Evolutionary conservation across 1,140 invertebrate species (phyloP), one percentile per base, ranked within the genome.

Genomic region (Drosophila malerkotliana): DNA sequence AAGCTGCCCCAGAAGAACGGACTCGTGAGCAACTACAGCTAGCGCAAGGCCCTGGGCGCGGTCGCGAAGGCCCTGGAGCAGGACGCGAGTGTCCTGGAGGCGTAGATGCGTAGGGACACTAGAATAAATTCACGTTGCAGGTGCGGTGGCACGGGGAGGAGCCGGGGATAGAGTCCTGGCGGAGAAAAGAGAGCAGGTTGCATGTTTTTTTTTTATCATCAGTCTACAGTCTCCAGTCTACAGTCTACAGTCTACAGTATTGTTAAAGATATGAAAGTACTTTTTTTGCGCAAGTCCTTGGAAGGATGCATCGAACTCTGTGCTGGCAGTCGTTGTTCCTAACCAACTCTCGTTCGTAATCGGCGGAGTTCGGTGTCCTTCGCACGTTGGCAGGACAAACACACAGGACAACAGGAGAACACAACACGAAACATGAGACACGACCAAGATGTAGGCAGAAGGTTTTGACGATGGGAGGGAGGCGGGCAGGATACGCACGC

Each of bases 1-100:
- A 95, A 95, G 85, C 94, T 95, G 93, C 94, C 94, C 21, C 91
- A 88, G 49, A 91, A 91, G 83, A 87, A 66, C 21, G 66, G 69
- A 24, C 62, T 79, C 7, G 58, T 62, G 7, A 61, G 44, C 59
- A 72, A 60, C 84, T 79, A 82, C 62, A 60, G 54, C 62, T 77
- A 53, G 60, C 64, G 64, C 28, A 68, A 56, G 28, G 51, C 67
- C 45, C 14, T 10, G 9, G 1, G 15, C n/a, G 5, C 5, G 14
- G 41, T 14, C 14, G 14, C 34, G 3, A 14, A 44, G 41, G 41
- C 5, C 6, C 14, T 18, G 2, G 41, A 9, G 1, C 41, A 44
- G 41, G 41, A 44, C 14, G 41, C 15, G 14, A 18, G 12, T 10
- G 37, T 21, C 15, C 14, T 30, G 34, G 41, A 44, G 5, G 41